Evolutionary conservation across 2,797 vertebrate species (phyloP), one percentile per base, ranked within the genome.

Genomic region (Vireo griseus): DNA sequence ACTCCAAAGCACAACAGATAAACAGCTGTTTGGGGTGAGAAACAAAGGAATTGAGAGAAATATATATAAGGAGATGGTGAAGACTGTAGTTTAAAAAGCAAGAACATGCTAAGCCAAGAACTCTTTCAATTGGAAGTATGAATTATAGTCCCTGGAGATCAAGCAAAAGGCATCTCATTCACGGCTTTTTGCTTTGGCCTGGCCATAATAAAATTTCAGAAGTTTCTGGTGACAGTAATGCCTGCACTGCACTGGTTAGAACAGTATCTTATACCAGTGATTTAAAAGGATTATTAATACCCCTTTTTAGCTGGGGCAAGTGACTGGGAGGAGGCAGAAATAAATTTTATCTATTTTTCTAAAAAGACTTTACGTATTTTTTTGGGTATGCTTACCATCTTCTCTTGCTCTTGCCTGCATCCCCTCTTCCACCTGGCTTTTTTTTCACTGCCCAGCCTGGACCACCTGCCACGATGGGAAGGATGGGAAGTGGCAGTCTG

Each of bases 141-240:
- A 96, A 28, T 94, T 95, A 94, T 40, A 68, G 89, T 90, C 87
- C 35, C 82, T 67, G 59, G 86, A 88, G 63, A 95, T 68, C 15
- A 58, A 55, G 82, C 73, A 91, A 58, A 88, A 96, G 73, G 59
- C 58, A 59, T 94, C 87, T 76, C 85, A 82, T 95, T 95, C 89
- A 86, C 85, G 73, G 50, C 76, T 90, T 94, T 94, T 83, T 86
- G 71, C 79, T 95, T 93, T 94, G 86, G 90, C 82, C 93, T 91
- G 85, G 78, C 63, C 44, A 24, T 95, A 89, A 94, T 93, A 86
- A 92, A 92, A 93, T 76, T 57, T 72, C 10, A 0, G 31, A 92
- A 94, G 55, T 91, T 95, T 78, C 67, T 89, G 29, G 61, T 89
- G 88, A 85, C 68, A 75, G 68, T 75, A 76, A 58, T 92, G 80